Base-by-base conservation (phyloP, 2,888 invertebrate genomes). In the Cataglyphis altisquamis region DNA sequence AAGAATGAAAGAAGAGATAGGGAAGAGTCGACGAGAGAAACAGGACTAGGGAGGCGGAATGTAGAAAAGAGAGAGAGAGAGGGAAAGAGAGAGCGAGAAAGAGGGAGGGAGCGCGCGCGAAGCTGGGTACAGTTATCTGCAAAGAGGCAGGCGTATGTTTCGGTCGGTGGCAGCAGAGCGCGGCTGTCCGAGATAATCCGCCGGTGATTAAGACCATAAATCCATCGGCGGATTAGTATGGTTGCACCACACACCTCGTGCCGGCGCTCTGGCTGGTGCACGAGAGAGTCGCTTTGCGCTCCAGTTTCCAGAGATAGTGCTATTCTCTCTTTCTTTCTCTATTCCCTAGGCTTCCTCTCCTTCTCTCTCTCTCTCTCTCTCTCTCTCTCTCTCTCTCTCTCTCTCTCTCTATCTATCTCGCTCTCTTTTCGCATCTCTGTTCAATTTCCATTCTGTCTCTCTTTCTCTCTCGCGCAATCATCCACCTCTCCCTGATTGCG, bases 171-270 rank as follows among this genome's bases (percentile, higher is more conserved):
- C 91, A 92, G 93, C 91, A 90, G 92, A 91, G 92, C 92, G 92
- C 88, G 93, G 92, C 94, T 94, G 94, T 94, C 95, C 94, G 94
- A 95, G 95, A 95, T 96, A 96, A 96, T 96, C 96, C 96, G 94
- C 93, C 95, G 95, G 96, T 96, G 96, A 96, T 96, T 96, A 96
- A 96, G 96, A 96, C 96, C 95, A 96, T 96, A 96, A 96, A 96
- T 96, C 96, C 96, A 95, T 95, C 95, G 94, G 92, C 94, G 94
- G 94, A 94, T 94, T 94, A 94, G 94, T 94, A 94, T 93, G 93
- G 94, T 94, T 93, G 93, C 94, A 93, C 90, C 91, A 90, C 91
- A 88, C 90, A 90, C 91, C 88, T 88, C 88, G 88, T 83, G 88
- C 86, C 84, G 88, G 91, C 90, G 86, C 80, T 75, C 75, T 80